Conservation (phyloP, 1,140 invertebrate genomes). For the Streblospio benedicti region DNA sequence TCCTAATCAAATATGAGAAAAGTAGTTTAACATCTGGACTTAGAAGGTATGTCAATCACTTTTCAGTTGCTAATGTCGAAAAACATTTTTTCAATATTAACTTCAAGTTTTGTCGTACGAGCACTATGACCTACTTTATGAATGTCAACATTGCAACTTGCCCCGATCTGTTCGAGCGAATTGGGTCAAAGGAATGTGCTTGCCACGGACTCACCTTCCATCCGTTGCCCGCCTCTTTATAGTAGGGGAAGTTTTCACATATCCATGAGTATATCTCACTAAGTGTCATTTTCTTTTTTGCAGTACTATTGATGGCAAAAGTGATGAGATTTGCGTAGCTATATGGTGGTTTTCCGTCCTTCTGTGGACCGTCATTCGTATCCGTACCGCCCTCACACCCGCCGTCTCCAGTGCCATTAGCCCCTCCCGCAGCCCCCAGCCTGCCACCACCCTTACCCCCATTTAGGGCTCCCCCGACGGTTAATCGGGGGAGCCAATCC, state of each 20-base stretch:
- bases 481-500: conserved; percentile 53
- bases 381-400: conserved; percentile 26
- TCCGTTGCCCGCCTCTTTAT: conserved; percentile 60
- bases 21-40: no score
- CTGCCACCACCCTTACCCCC: no score
- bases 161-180: no score
- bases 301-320: conserved; percentile 62
- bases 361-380: conserved; percentile 27
- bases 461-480: conserved; percentile 42
- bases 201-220: conserved; percentile 58
- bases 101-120: no score
- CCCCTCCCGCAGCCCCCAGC: no score
- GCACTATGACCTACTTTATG: no score
- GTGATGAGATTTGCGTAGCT: conserved; percentile 65
- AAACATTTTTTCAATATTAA: no score
- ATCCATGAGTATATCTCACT: conserved; percentile 53
- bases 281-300: conserved; percentile 51
- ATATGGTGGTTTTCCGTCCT: conserved; percentile 53
- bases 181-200: no score
- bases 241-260: conserved; percentile 53
- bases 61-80: no score
- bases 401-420: conserved; percentile 26
- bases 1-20: no score
- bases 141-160: no score
- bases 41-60: no score